Conservation (phyloP, 2,888 invertebrate genomes). For the Lysandra coridon region DNA sequence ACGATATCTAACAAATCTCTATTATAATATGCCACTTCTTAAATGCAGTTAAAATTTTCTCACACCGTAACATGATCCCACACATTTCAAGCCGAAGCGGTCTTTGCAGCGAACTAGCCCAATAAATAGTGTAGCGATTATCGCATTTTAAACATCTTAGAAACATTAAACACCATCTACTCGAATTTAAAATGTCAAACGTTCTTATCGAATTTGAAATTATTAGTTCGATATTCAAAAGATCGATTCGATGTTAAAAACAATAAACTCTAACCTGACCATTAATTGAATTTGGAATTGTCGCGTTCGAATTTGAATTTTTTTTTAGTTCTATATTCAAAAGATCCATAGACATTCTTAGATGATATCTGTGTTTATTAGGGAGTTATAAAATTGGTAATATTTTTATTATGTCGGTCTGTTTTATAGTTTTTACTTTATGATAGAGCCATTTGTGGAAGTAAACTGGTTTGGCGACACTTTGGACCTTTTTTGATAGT, state of each 20-base stretch:
- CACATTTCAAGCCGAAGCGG: not conserved
- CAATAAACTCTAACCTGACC: not conserved
- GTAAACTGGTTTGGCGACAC: not conserved
- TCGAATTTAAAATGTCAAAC: not conserved
- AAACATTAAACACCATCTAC: not conserved
- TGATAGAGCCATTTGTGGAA: not conserved
- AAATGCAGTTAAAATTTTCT: not conserved
- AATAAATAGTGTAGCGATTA: constrained; percentile 16
- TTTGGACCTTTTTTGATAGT: not conserved
- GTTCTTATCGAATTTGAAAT: constrained; percentile 5
- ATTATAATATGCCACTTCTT: not conserved
- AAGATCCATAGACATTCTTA: not conserved
- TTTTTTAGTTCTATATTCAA: not conserved
- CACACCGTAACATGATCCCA: constrained; percentile 1
- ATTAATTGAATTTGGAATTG: not conserved
- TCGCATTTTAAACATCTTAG: constrained; percentile 19
- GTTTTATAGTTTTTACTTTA: not conserved
- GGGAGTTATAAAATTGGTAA: not conserved
- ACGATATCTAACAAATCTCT: not conserved
- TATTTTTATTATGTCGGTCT: not conserved
- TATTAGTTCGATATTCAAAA: not conserved
- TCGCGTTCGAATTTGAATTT: not conserved
- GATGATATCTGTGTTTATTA: not conserved
- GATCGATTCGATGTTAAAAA: not conserved
- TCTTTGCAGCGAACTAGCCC: not conserved